phyloP scores from a whole-genome alignment of 2,113 vertebrate species.

The Ceuthmochares aereus region DNA sequence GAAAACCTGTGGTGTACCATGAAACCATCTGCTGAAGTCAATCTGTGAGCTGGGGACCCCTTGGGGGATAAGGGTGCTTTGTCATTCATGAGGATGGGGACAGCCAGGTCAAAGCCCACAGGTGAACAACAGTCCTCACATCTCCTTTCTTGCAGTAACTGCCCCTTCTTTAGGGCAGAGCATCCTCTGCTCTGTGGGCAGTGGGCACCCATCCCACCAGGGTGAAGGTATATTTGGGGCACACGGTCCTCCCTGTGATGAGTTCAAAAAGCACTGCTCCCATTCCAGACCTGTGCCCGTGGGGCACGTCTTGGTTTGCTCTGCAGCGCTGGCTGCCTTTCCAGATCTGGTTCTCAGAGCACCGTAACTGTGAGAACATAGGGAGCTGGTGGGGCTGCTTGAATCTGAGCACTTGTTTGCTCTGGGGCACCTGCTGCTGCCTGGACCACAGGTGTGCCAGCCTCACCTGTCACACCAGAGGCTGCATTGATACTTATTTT shows the following conservation, averaged over 20 bases:
- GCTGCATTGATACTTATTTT: fast-evolving
- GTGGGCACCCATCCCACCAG: fast-evolving
- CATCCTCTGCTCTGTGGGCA: fast-evolving
- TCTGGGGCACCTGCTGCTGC: background rate
- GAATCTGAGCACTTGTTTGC: background rate
- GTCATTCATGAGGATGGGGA: background rate
- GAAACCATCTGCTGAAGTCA: background rate
- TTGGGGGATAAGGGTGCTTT: background rate
- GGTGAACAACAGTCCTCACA: fast-evolving
- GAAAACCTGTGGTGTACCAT: background rate
- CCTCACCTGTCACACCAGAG: no score
- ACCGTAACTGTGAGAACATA: fast-evolving
- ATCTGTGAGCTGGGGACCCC: fast-evolving
- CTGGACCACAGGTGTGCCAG: fast-evolving
- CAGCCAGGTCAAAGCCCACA: fast-evolving
- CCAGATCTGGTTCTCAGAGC: background rate
- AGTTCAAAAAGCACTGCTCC: fast-evolving
- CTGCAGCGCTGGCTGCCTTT: fast-evolving
- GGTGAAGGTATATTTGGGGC: fast-evolving
- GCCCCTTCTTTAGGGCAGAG: background rate
- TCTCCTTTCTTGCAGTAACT: background rate
- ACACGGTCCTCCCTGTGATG: background rate
- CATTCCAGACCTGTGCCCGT: fast-evolving
- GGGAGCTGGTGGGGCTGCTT: background rate
- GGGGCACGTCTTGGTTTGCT: background rate